Base-by-base conservation (phyloP, 2,888 invertebrate species). In the Camponotus fellah region DNA sequence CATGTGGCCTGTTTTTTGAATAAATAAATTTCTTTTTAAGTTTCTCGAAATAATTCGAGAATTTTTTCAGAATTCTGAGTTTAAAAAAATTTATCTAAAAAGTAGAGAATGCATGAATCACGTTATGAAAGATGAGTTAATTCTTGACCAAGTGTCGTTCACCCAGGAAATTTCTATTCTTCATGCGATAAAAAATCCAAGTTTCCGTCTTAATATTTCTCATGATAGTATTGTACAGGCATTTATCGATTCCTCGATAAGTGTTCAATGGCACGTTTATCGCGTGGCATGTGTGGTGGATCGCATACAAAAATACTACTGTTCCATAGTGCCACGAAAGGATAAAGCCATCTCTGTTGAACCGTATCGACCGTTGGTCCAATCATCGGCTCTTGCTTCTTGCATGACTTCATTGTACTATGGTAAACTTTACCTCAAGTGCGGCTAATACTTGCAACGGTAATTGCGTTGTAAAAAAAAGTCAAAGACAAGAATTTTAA, bases 271-370 rank as follows among this genome's bases (percentile, higher is more conserved):
- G 86, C 43, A 91, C 86, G 85, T 92, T 92, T 93, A 93, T 93
- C 92, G 86, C 32, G 74, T 79, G 89, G 88, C 92, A 92, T 90
- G 92, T 80, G 79, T 91, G 92, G 72, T 83, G 89, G 89, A 89
- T 90, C 77, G 85, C 85, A 37, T 88, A 94, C 93, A 94, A 92
- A 93, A 94, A 93, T 93, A 94, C 93, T 94, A 93, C 94, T 94
- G 94, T 94, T 93, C 93, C 83, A 90, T 91, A 87, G 90, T 88
- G 87, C 86, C 60, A 46, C 74, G 83, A 82, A 71, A 75, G 85
- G 84, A 92, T 92, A 90, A 93, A 92, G 92, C 88, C 86, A 83
- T 87, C 92, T 91, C 92, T 93, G 92, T 93, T 88, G 68, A 58
- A 74, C 83, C 69, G 62, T 79, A 68, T 75, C 71, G 82, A 58